Percentiles rank a stretch among this genome's conserved stretches.
These are phyloP conservation scores for Torymus tubicola DNA, from an alignment of 2,888 invertebrate species.

Conservation along the genomic window DNA sequence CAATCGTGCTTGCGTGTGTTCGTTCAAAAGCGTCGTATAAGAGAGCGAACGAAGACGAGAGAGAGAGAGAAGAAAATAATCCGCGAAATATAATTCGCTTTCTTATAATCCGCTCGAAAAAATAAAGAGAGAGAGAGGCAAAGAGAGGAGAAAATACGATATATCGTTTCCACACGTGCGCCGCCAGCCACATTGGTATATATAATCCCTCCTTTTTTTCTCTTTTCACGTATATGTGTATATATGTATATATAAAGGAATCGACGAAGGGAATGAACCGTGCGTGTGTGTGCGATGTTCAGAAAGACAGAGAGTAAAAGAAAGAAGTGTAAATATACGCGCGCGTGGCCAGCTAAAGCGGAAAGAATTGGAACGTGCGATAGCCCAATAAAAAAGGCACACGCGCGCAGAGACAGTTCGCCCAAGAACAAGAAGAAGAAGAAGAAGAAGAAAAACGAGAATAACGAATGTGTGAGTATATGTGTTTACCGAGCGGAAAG, in stretches of 20 bases:
- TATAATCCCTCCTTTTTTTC: too few relatives aligned
- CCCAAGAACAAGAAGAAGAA: not conserved
- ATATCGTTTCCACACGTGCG: too few relatives aligned
- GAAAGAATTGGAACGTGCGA: conserved; percentile 24
- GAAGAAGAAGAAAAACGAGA: conserved; percentile 4
- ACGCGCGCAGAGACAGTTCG: too few relatives aligned
- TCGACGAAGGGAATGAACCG: not conserved
- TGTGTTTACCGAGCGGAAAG: too few relatives aligned
- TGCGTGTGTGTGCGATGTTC: conserved; percentile 8
- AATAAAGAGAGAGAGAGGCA: not conserved
- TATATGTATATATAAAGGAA: too few relatives aligned
- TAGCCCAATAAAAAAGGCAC: not conserved
- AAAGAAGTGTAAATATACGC: not conserved
- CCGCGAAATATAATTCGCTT: not conserved
- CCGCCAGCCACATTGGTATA: too few relatives aligned
- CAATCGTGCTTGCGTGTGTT: too few relatives aligned
- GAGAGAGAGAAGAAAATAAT: not conserved
- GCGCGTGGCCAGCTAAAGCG: conserved; percentile 10
- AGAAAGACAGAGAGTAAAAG: not conserved
- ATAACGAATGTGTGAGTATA: not conserved
- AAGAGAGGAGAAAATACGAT: too few relatives aligned
- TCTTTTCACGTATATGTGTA: too few relatives aligned
- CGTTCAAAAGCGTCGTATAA: too few relatives aligned
- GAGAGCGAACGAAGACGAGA: not conserved
- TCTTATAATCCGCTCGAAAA: not conserved